These are phyloP conservation scores for Synanthedon andrenaeformis DNA, from an alignment of 2,888 invertebrate species.

Conservation along the genomic window DNA sequence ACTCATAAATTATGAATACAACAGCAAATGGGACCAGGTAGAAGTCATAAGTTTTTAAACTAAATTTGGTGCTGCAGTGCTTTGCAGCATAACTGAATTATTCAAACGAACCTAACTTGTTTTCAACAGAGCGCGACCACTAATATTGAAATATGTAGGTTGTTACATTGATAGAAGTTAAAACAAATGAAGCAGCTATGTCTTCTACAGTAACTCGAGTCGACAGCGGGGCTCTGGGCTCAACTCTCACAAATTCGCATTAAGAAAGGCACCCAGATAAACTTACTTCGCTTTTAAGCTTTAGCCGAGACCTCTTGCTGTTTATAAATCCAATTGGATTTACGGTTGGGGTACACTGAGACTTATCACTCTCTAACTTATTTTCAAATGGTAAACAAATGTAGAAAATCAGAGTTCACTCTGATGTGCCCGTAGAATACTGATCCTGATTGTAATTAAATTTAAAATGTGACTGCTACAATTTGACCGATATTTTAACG, in stretches of 20 bases:
- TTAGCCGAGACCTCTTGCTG: slow-evolving; percentile 26
- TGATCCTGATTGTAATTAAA: no score
- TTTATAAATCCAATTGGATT: slow-evolving; percentile 43
- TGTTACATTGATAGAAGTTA: background rate
- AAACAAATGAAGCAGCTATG: background rate
- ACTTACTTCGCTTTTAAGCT: slow-evolving; percentile 26
- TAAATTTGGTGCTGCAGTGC: no score
- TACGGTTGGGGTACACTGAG: slow-evolving; percentile 16
- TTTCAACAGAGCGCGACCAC: background rate
- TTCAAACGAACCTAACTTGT: no score
- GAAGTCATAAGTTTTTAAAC: no score
- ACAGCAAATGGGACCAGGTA: no score
- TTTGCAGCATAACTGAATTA: no score
- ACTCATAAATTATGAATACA: no score
- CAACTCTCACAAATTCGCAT: slow-evolving; percentile 26
- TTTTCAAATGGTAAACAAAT: no score
- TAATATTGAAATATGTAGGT: background rate
- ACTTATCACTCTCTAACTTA: background rate
- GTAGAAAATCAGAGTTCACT: background rate
- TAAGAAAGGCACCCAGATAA: slow-evolving; percentile 22
- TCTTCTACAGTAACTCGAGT: background rate
- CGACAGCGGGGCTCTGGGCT: slow-evolving; percentile 6
- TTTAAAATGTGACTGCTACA: no score
- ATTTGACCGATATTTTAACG: no score
- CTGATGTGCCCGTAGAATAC: background rate